Evolutionary conservation across 2,797 vertebrate species (phyloP), one percentile per base, ranked within the genome.

Genomic region (Cichlasoma orientale): DNA sequence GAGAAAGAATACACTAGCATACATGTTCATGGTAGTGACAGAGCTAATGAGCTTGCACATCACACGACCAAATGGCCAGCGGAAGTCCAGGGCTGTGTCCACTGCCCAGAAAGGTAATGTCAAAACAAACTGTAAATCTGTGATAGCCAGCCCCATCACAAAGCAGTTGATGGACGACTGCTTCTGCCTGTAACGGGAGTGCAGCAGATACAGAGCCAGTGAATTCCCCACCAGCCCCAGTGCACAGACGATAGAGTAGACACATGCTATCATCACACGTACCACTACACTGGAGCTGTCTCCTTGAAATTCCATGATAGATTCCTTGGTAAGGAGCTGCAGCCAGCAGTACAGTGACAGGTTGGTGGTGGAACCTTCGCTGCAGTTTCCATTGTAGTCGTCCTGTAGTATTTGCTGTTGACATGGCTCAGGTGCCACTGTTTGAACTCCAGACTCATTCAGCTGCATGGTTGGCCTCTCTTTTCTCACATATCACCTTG

Each of bases 21-120:
- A 96, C 96, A 95, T 95, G 87, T 95, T 96, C 95, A 97, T 96
- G 75, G 92, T 94, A n/a, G 95, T 95, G 80, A 96, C 94, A 0
- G 94, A 94, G 79, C 95, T 95, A 79, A 96, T 84, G 47, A 96
- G 93, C 87, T 96, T 96, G 80, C 95, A 96, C 95, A 96, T 94
- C 53, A 94, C 84, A 0, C 89, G 90, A 14, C 95, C 93, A 23
- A 95, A 96, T 0, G 96, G 95, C 94, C 96, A 96, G 53, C 94
- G 94, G 86, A 96, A 96, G 89, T 96, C 96, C 88, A 95, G 86
- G 3, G 92, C 96, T 0, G 93, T 94, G 92, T 96, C 95, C 75
- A 94, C 90, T 0, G 95, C 94, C 95, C 95, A 96, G 89, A 96
- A 96, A 12, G 95, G 96, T 19, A 96, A 86, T 0, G 94, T 96